Evolutionary conservation across 2,888 invertebrate genomes (phyloP), one percentile per base, ranked within the genome.

Genomic region (Hipparchia semele): DNA sequence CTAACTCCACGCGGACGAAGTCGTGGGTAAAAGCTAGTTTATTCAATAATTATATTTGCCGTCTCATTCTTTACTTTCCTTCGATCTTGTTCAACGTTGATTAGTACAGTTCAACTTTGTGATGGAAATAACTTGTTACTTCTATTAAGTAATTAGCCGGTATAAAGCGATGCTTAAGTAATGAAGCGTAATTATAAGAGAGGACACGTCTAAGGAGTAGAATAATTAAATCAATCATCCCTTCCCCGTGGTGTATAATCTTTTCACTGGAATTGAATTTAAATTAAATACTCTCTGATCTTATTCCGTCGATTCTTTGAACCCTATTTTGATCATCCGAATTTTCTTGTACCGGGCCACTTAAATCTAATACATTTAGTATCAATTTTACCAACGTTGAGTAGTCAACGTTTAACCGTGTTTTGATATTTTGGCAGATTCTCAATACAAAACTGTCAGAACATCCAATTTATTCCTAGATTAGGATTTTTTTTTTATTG

Each of bases 151-250:
- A 92, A 94, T 94, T 93, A 92, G 90, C 86, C 89, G 85, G 89
- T 84, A 91, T 92, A 92, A 92, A 91, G 90, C 91, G 92, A 92
- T 92, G 92, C 86, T 92, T 92, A 92, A 92, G 90, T 92, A 93
- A 93, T 92, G 91, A 90, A 91, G 89, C 86, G 86, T 92, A 93
- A 94, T 94, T 93, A 93, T 90, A 92, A 90, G 92, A 91, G 88
- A 92, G 91, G 91, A 93, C 92, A 92, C 89, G 90, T 91, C 92
- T 91, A 83, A 90, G 85, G 84, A 90, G 90, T 83, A 87, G 86
- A 90, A 90, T 92, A 93, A 94, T 93, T 93, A 91, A 91, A 94
- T 92, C 92, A 92, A 93, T 93, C 92, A 90, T 87, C 90, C 88
- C 86, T 85, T 87, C 83, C 83, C 80, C 86, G 88, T 84, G 91